A percentile compares a stretch with the other conserved stretches of the same genome.
Conservation (phyloP, 2,888 invertebrate genomes). For the Drosophila demipolita region DNA sequence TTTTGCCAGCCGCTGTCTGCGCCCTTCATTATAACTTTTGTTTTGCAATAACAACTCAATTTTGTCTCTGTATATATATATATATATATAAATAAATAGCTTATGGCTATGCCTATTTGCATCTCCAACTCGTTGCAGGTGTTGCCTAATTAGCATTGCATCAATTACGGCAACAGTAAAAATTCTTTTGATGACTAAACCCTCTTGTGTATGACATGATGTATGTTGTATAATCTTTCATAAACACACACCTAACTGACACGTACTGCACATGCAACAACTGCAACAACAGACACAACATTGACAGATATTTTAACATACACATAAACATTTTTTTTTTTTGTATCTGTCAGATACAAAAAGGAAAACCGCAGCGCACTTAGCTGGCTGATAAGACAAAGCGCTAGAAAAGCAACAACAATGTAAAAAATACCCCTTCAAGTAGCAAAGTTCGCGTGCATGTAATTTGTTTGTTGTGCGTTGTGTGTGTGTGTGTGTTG, state of each 20-base stretch:
- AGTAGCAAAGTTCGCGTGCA: constrained; percentile 59
- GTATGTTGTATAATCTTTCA: constrained; percentile 46
- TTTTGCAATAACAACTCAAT: constrained; percentile 40
- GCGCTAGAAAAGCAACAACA: constrained; percentile 34
- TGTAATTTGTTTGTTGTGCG: constrained; percentile 44
- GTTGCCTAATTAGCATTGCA: constrained; percentile 55
- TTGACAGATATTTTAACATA: constrained; percentile 33
- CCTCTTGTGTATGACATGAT: constrained; percentile 45
- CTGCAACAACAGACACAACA: constrained; percentile 22
- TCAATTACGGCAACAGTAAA: constrained; percentile 13
- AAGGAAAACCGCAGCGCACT: constrained; percentile 38
- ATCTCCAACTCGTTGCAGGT: constrained; percentile 26
- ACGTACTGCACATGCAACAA: constrained; percentile 31
- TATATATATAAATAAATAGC: constrained; percentile 18
- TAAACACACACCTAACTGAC: constrained; percentile 41
- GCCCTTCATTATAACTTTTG: constrained; percentile 18
- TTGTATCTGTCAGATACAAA: constrained; percentile 56
- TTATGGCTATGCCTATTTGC: constrained; percentile 1
- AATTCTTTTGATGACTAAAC: constrained; percentile 31
- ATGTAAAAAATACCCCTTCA: constrained; percentile 13
- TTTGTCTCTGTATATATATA: constrained; percentile 7
- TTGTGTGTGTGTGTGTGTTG: constrained; percentile 17
- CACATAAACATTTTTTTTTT: constrained; percentile 24
- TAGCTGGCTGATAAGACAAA: constrained; percentile 56
- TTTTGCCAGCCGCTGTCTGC: constrained; percentile 7